phyloP scores from a whole-genome alignment of 2,113 vertebrate species.

The Tragelaphus buxtoni region DNA sequence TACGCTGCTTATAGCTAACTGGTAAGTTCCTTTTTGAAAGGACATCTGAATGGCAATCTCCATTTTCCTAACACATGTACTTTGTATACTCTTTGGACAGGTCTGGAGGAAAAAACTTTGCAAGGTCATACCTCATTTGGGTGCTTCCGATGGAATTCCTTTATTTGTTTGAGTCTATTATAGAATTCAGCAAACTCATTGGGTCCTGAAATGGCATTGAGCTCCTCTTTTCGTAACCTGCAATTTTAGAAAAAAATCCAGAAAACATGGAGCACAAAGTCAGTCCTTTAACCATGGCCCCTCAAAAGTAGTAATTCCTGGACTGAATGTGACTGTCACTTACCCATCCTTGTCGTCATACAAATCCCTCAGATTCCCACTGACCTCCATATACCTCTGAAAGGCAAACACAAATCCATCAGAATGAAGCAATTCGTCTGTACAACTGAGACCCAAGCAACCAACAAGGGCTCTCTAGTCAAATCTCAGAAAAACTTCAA shows the following conservation, averaged over 20 bases:
- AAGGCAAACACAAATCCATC: conserved; percentile 45
- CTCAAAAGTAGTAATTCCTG: not conserved
- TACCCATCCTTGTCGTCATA: conserved; percentile 99
- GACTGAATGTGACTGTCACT: conserved; percentile 54
- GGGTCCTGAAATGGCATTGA: conserved; percentile 95
- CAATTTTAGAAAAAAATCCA: fast-evolving
- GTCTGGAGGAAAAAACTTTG: not conserved
- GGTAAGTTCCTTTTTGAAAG: not conserved
- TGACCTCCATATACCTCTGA: conserved; percentile 97
- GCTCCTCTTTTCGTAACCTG: conserved; percentile 94
- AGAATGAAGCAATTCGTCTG: not conserved
- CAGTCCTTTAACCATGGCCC: not conserved
- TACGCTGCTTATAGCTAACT: not conserved
- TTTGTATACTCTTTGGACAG: not conserved
- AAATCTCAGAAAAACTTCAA: not conserved
- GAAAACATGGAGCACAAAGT: not conserved
- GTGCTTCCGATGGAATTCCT: conserved; percentile 97
- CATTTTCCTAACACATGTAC: not conserved
- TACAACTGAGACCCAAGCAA: not conserved
- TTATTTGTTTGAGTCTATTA: conserved; percentile 96
- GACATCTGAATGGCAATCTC: not conserved
- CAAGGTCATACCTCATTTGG: conserved; percentile 90
- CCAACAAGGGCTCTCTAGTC: not conserved
- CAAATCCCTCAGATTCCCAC: conserved; percentile 90
- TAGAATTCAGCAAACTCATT: conserved; percentile 99